Conservation (phyloP, 2,888 invertebrate genomes). For the Clepsis dumicolana region DNA sequence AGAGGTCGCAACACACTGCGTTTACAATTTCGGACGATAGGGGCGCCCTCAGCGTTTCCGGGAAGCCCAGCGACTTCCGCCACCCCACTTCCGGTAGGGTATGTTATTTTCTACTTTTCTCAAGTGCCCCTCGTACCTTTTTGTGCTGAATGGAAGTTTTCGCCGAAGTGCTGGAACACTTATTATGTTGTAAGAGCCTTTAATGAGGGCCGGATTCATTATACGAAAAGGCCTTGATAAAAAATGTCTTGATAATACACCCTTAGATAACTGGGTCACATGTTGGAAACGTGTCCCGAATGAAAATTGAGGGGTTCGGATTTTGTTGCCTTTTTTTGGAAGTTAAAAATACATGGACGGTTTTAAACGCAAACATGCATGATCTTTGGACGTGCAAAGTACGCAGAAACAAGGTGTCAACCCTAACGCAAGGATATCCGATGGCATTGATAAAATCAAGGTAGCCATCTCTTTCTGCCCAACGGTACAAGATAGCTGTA, state of each 20-base stretch:
- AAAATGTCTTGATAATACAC: slow-evolving; percentile 35
- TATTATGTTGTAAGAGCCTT: slow-evolving; percentile 40
- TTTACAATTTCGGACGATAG: slow-evolving; percentile 77
- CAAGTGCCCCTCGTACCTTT: slow-evolving; percentile 73
- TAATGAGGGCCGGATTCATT: slow-evolving; percentile 39
- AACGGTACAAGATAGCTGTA: too few species aligned
- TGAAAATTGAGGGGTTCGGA: slow-evolving; percentile 16
- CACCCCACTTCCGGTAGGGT: slow-evolving; percentile 77
- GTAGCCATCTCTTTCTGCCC: too few species aligned
- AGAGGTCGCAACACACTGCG: slow-evolving; percentile 63
- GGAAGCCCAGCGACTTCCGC: slow-evolving; percentile 82
- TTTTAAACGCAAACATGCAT: background rate
- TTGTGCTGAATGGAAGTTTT: slow-evolving; percentile 56
- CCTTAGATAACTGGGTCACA: slow-evolving; percentile 37
- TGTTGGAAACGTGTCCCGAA: slow-evolving; percentile 16
- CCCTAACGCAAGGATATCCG: too few species aligned
- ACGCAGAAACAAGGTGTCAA: too few species aligned
- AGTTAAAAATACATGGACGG: slow-evolving; percentile 9
- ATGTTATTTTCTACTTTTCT: slow-evolving; percentile 76
- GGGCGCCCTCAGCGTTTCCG: slow-evolving; percentile 80
- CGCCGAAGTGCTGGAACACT: slow-evolving; percentile 39
- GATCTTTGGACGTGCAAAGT: too few species aligned
- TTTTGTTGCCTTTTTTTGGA: slow-evolving; percentile 2
- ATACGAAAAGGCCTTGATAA: slow-evolving; percentile 33
- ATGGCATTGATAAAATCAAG: too few species aligned